These are phyloP conservation scores for Podarcis siculus DNA, from an alignment of 2,797 vertebrate genomes.

Conservation along the genomic window DNA sequence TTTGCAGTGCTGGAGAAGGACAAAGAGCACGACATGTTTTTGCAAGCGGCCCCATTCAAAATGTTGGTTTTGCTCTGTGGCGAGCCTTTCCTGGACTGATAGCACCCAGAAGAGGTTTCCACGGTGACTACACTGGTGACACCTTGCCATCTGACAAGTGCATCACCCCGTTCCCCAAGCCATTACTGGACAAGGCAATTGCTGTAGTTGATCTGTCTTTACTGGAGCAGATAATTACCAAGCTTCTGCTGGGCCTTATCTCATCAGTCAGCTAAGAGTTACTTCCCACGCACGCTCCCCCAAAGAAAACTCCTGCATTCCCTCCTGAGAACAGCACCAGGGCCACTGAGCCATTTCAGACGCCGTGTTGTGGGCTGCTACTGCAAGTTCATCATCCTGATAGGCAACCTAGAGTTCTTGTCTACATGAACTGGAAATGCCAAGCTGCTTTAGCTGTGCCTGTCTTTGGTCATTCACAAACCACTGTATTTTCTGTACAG, in stretches of 20 bases:
- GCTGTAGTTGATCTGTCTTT: fast-evolving
- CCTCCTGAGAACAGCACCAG: too few species aligned
- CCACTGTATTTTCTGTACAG: too few species aligned
- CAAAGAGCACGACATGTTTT: background rate
- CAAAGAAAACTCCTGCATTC: background rate
- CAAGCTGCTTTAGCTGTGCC: too few species aligned
- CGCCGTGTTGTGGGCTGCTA: too few species aligned
- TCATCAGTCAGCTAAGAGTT: background rate
- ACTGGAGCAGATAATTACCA: background rate
- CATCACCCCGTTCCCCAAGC: background rate
- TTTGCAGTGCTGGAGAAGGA: background rate
- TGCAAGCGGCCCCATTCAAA: background rate
- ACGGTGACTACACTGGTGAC: background rate
- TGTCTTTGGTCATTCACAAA: too few species aligned
- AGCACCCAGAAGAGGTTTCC: background rate
- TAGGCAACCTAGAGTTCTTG: too few species aligned
- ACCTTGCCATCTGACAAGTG: background rate
- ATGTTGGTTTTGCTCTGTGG: background rate
- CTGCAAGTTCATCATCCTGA: too few species aligned
- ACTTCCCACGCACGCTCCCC: background rate
- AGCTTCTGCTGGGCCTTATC: background rate
- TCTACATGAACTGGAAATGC: too few species aligned
- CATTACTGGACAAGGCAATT: background rate
- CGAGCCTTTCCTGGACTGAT: background rate
- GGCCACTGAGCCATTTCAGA: too few species aligned